Evolutionary conservation across 2,797 vertebrate genomes (phyloP).

Genomic region (Leucoraja ocellata): DNA sequence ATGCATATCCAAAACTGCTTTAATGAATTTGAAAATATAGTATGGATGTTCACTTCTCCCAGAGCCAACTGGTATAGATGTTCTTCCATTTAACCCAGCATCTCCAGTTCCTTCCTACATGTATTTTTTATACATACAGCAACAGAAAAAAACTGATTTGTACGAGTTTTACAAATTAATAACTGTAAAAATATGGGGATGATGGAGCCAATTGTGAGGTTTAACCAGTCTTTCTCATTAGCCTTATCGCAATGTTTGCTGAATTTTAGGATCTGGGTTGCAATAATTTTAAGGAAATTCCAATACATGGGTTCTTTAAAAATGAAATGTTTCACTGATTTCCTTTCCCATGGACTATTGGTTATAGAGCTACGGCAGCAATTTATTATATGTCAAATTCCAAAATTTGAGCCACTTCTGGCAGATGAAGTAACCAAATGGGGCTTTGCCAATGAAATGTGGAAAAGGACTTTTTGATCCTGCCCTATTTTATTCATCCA

Average conservation of each 20-base stretch:
- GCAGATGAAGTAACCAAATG: not conserved
- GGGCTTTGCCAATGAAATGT: not conserved
- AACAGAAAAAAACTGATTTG: not conserved
- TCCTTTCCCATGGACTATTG: not conserved
- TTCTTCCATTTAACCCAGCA: not conserved
- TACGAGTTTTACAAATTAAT: not conserved
- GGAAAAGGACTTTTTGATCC: not conserved
- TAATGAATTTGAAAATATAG: not conserved
- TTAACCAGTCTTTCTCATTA: not conserved
- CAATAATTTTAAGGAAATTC: not conserved
- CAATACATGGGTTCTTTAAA: not conserved
- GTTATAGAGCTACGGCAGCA: not conserved
- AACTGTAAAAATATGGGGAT: not conserved
- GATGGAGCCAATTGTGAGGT: not conserved
- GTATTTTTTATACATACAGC: not conserved
- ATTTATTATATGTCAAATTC: not conserved
- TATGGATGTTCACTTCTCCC: not conserved
- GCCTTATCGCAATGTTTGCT: not conserved
- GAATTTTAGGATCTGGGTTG: not conserved
- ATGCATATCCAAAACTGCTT: not conserved
- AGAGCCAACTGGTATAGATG: constrained; percentile 5
- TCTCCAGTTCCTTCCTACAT: too few species aligned
- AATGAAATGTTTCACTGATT: not conserved
- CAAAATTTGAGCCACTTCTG: not conserved
- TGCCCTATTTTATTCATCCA: not conserved